Percentiles rank a stretch among this genome's conserved stretches.
These are phyloP conservation scores for Therioaphis trifolii DNA, from an alignment of 2,888 invertebrate genomes.

Conservation along the genomic window DNA sequence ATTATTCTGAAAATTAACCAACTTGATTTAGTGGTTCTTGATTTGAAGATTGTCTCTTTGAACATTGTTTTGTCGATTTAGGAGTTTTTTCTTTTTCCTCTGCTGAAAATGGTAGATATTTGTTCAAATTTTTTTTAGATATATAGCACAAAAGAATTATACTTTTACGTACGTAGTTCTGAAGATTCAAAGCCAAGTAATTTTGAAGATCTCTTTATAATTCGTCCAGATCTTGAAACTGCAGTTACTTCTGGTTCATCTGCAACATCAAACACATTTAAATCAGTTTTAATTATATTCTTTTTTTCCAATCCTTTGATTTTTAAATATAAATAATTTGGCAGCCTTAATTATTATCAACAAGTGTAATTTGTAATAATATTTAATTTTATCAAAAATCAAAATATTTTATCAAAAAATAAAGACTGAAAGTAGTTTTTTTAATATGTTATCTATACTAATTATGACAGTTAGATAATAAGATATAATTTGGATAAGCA, in stretches of 20 bases:
- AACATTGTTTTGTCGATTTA: constrained; percentile 14
- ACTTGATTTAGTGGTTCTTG: constrained; percentile 21
- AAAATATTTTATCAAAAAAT: too few relatives aligned
- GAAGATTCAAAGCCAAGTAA: constrained; percentile 92
- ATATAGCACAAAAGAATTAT: background rate
- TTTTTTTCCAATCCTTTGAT: too few relatives aligned
- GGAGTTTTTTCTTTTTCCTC: constrained; percentile 57
- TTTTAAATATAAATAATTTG: too few relatives aligned
- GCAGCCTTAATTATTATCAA: too few relatives aligned
- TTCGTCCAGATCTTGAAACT: constrained; percentile 88
- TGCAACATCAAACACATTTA: constrained; percentile 34
- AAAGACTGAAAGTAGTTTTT: too few relatives aligned
- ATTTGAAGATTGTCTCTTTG: constrained; percentile 28
- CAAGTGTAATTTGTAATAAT: too few relatives aligned
- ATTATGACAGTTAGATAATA: too few relatives aligned
- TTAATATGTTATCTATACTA: too few relatives aligned
- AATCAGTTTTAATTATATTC: too few relatives aligned
- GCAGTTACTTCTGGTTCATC: constrained; percentile 84
- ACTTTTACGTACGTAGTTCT: constrained; percentile 74
- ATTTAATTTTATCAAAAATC: too few relatives aligned
- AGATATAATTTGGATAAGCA: too few relatives aligned
- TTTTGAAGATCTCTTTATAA: constrained; percentile 94
- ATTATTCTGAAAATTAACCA: background rate
- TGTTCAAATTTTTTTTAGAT: too few relatives aligned
- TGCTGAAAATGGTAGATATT: background rate